Base-by-base conservation (phyloP, 2,888 invertebrate genomes). In the Andrena dorsata region DNA sequence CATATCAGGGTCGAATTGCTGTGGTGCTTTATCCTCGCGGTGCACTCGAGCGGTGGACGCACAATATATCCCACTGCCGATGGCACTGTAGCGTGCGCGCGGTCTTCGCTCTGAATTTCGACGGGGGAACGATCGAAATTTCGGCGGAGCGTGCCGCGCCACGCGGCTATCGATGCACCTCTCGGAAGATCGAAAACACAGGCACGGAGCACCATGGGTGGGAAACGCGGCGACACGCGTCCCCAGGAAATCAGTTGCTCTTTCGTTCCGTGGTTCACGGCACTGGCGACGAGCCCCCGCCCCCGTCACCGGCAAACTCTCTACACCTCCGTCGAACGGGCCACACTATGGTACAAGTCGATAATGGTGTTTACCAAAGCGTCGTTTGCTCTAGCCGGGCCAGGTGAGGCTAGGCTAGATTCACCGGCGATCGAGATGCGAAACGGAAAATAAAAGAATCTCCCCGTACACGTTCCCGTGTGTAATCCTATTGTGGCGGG, bases 311-410 rank as follows among this genome's bases (percentile, higher is more conserved):
- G 61, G 71, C 20, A 75, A 75, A 71, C 68, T 58, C 35, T 51
- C 63, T 51, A 64, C 68, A 79, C 76, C 49, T 63, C 35, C 64
- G 64, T 58, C 58, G 69, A 69, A 80, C 56, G 68, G 41, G 41
- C 35, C 79, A 80, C 80, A 68, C 78, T 35, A 23, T 41, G 26
- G 73, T 35, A 35, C 26, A 28, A 79, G 74, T 69, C 74, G 81
- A 81, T 81, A 80, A 81, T 65, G 69, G 74, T 81, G 79, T 81
- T 81, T 81, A 81, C 80, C 68, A 79, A 72, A 72, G 80, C 72
- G 72, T 56, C 80, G 78, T 72, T 76, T 71, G 70, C 71, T 78
- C 80, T 70, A 58, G 20, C 70, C 47, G 70, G 56, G 58, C 47
- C 56, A 61, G 28, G 68, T 60, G 75, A 75, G 49, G 35, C 20